A percentile compares a stretch with the other conserved stretches of the same genome.
Conservation (phyloP, 92 coral and sea anemone species). For the Palythoa grandis region DNA sequence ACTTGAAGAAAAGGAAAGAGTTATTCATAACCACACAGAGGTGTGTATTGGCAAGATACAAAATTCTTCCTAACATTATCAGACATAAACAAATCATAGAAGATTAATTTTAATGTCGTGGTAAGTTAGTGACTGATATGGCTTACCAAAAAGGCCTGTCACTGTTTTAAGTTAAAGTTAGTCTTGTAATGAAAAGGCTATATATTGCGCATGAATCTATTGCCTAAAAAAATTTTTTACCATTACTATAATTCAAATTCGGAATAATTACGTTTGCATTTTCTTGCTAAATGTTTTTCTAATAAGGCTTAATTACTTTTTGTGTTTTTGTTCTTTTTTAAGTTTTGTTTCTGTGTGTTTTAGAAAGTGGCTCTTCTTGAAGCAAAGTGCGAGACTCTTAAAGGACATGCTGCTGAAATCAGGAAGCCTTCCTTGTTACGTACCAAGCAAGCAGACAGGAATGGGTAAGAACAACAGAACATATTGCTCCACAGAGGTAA, state of each 20-base stretch:
- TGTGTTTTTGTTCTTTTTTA: background rate
- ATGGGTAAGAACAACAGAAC: slow-evolving; percentile 6
- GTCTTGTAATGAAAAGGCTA: too few relatives aligned
- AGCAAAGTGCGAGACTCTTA: slow-evolving; percentile 14
- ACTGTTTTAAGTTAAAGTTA: too few relatives aligned
- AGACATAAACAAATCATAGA: background rate
- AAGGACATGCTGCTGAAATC: slow-evolving; percentile 6
- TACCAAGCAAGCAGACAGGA: background rate
- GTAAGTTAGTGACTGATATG: too few relatives aligned
- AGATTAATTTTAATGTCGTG: background rate
- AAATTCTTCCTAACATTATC: background rate
- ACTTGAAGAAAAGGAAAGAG: slow-evolving; percentile 66
- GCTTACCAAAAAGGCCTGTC: too few relatives aligned
- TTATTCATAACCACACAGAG: slow-evolving; percentile 31
- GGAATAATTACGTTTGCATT: too few relatives aligned
- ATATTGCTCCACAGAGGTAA: too few relatives aligned
- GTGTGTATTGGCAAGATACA: slow-evolving; percentile 16
- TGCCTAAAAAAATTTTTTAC: too few relatives aligned
- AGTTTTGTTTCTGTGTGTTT: background rate
- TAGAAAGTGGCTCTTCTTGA: slow-evolving; percentile 41
- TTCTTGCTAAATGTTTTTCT: background rate
- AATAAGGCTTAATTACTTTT: background rate
- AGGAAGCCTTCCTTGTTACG: background rate
- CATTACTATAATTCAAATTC: too few relatives aligned
- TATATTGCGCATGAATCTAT: too few relatives aligned